These are phyloP conservation scores for Ptyas mucosa DNA, from an alignment of 2,113 vertebrate genomes.

Conservation along the genomic window DNA sequence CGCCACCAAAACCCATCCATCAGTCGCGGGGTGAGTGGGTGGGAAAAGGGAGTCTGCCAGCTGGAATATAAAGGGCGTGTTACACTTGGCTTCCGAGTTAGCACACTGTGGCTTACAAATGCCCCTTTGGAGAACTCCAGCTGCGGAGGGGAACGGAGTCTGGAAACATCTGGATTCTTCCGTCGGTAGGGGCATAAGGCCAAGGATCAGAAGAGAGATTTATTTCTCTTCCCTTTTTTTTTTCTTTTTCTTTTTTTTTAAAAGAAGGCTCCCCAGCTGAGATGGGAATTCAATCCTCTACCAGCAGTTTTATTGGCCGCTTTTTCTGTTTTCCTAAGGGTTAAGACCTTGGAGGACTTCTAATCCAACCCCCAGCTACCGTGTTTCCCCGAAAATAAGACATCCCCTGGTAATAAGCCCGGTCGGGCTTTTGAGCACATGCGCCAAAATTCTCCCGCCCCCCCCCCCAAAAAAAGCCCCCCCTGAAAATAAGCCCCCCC, in stretches of 20 bases:
- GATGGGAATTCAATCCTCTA: background rate
- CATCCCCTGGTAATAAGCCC: too few relatives aligned
- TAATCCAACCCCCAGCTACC: background rate
- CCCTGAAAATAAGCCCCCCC: too few relatives aligned
- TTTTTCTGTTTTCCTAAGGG: background rate
- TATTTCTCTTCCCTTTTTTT: background rate
- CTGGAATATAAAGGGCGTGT: background rate
- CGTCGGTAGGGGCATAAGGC: background rate
- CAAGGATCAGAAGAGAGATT: too few relatives aligned
- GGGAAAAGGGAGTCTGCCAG: background rate
- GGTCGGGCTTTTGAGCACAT: too few relatives aligned
- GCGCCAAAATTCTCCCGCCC: too few relatives aligned
- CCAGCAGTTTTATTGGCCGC: background rate
- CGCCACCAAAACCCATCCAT: background rate
- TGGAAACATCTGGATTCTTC: background rate
- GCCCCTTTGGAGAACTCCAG: conserved; percentile 12
- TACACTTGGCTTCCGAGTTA: background rate
- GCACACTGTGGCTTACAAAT: background rate
- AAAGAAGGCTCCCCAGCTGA: background rate
- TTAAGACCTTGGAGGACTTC: background rate
- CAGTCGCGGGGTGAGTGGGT: background rate
- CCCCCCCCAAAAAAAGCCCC: too few relatives aligned
- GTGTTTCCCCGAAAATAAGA: too few relatives aligned
- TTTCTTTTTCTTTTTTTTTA: background rate
- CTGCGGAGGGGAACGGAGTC: background rate